Percentiles rank a stretch among this genome's conserved stretches.
Evolutionary conservation across 2,113 vertebrate species (phyloP).

Genomic region (Hyperopisus bebe): DNA sequence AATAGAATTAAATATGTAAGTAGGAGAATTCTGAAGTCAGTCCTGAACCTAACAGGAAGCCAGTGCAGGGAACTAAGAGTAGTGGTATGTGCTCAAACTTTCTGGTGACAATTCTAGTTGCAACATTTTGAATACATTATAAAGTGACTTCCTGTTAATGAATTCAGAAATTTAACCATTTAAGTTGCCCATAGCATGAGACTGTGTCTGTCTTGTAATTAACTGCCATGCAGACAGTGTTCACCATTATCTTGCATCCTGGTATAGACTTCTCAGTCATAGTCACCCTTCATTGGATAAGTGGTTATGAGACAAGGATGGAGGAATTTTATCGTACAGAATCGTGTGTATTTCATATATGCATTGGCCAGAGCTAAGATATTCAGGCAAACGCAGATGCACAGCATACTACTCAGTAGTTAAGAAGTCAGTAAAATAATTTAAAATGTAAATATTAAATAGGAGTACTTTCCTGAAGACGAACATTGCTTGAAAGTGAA

Average conservation of each 20-base stretch:
- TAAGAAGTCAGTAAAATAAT: neutral
- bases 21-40: neutral
- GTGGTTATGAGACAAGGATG: neutral
- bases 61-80: neutral
- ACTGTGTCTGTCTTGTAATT: neutral
- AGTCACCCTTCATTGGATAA: neutral
- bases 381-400: neutral
- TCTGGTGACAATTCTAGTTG: neutral
- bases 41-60: neutral
- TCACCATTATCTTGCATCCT: neutral
- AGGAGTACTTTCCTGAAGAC: neutral
- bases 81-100: neutral
- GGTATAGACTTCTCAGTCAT: neutral
- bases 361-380: neutral
- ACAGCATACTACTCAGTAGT: neutral
- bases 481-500: neutral
- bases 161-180: neutral
- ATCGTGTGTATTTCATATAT: neutral
- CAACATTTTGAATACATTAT: neutral
- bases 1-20: neutral
- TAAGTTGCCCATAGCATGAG: neutral
- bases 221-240: neutral
- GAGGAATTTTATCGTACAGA: neutral
- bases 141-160: neutral
- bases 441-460: neutral